A percentile compares a stretch with the other conserved stretches of the same genome.
phyloP scores from a whole-genome alignment of 1,140 invertebrate species.

The Cyclina sinensis region DNA sequence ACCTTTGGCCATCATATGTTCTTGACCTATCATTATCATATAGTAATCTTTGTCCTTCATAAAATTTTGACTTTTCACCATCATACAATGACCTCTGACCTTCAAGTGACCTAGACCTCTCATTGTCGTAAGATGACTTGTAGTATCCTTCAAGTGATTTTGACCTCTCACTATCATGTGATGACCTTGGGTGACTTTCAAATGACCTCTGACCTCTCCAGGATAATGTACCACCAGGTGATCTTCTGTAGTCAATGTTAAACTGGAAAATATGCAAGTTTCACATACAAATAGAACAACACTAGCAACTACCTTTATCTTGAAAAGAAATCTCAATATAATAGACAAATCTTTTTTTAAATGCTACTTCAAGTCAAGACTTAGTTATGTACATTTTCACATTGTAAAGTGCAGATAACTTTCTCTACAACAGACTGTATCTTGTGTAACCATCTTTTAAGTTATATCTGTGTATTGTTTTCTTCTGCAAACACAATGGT shows the following conservation, averaged over 20 bases:
- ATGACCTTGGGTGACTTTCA: slow-evolving; percentile 73
- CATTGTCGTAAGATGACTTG: slow-evolving; percentile 6
- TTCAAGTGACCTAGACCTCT: slow-evolving; percentile 24
- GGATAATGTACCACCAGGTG: slow-evolving; percentile 76
- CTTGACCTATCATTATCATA: slow-evolving; percentile 46
- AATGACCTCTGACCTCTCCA: slow-evolving; percentile 74
- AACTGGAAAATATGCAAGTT: slow-evolving; percentile 77
- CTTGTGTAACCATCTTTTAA: no score
- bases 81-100: slow-evolving; percentile 41
- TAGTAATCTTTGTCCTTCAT: slow-evolving; percentile 32
- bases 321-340: no score
- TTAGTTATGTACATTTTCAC: no score
- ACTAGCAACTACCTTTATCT: no score
- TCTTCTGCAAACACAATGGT: no score
- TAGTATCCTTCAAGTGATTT: slow-evolving; percentile 47
- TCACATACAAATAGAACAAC: no score
- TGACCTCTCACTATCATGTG: slow-evolving; percentile 59
- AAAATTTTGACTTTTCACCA: slow-evolving; percentile 39
- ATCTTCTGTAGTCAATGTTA: slow-evolving; percentile 84
- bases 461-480: no score
- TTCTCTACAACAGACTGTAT: no score
- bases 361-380: no score
- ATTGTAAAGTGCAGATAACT: no score
- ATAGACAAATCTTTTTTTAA: no score
- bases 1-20: slow-evolving; percentile 43